phyloP scores from a whole-genome alignment of 2,113 vertebrate species.

The Oceanites oceanicus region DNA sequence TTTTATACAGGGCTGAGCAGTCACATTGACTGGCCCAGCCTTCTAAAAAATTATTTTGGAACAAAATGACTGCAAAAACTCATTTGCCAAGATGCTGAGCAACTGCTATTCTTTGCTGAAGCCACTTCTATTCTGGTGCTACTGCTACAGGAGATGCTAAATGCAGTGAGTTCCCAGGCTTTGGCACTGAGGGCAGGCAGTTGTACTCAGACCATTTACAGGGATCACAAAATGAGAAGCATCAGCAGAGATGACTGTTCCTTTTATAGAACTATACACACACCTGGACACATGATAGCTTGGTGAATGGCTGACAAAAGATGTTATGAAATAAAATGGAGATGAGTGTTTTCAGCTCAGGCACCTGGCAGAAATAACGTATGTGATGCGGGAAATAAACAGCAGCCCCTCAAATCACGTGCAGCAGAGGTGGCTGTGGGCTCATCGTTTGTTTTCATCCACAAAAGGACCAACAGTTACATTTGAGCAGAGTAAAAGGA shows the following conservation, averaged over 20 bases:
- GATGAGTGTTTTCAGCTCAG: conserved; percentile 4
- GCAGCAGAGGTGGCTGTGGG: not conserved
- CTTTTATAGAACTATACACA: not conserved
- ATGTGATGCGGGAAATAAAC: not conserved
- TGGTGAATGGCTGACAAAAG: conserved; percentile 17
- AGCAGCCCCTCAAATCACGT: not conserved
- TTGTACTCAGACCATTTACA: not conserved
- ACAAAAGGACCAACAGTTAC: not conserved
- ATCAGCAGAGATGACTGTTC: not conserved
- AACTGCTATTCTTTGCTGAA: not conserved
- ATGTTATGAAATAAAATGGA: conserved; percentile 28
- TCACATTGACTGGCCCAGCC: not conserved
- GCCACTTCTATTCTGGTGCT: not conserved
- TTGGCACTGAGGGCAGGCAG: not conserved
- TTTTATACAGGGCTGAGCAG: not conserved
- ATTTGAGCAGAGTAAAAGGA: not conserved
- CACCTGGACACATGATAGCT: conserved; percentile 19
- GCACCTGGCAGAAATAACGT: conserved; percentile 15
- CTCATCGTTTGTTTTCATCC: not conserved
- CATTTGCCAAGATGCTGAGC: not conserved
- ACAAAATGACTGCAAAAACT: not conserved
- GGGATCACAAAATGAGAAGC: not conserved
- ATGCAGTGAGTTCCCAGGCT: not conserved
- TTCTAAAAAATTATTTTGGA: not conserved
- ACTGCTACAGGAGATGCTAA: not conserved